Conservation (phyloP, 2,888 invertebrate genomes). For the Polyploca ridens region DNA sequence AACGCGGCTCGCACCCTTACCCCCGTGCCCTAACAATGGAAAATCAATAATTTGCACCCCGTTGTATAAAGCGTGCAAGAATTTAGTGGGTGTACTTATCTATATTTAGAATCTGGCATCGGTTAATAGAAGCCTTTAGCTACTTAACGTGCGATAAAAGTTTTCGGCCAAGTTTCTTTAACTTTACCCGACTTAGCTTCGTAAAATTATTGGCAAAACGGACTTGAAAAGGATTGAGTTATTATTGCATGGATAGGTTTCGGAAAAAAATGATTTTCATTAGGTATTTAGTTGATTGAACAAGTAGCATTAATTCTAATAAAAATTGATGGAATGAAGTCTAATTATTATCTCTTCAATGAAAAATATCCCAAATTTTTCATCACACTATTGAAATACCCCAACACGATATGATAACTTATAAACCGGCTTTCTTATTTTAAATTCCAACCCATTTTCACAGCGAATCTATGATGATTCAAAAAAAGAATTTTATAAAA, state of each 20-base stretch:
- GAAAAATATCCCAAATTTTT: background rate
- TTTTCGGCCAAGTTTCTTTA: background rate
- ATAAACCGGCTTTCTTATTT: background rate
- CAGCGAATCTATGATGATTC: background rate
- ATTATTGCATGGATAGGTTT: background rate
- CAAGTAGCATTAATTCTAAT: too few relatives aligned
- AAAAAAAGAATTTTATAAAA: background rate
- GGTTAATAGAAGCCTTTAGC: background rate
- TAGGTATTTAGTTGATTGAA: too few relatives aligned
- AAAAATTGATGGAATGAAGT: too few relatives aligned
- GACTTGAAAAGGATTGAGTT: background rate
- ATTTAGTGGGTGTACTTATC: slow-evolving; percentile 29
- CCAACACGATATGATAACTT: too few relatives aligned
- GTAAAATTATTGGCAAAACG: background rate
- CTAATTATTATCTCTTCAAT: too few relatives aligned
- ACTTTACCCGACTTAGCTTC: background rate
- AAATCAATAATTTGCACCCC: slow-evolving; percentile 68
- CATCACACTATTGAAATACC: too few relatives aligned
- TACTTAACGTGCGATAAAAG: background rate
- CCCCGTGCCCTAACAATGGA: slow-evolving; percentile 61
- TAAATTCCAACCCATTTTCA: background rate
- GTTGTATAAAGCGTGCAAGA: slow-evolving; percentile 29
- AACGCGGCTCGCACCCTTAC: slow-evolving; percentile 47
- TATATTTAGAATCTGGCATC: slow-evolving; percentile 35
- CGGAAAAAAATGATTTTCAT: too few relatives aligned